phyloP scores from a whole-genome alignment of 2,113 vertebrate species.

The Oplegnathus fasciatus region DNA sequence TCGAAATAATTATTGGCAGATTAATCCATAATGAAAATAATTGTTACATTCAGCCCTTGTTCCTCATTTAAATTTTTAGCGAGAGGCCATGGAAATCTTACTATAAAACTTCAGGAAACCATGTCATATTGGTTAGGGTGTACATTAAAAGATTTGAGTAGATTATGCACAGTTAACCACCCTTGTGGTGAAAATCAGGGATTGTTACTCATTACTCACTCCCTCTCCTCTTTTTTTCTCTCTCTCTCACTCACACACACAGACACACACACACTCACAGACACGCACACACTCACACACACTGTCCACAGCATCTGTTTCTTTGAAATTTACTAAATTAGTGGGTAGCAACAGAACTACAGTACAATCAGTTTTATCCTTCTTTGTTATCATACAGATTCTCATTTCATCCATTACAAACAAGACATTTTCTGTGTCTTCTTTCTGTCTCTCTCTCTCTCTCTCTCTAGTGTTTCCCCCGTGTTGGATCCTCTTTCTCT shows the following conservation, averaged over 20 bases:
- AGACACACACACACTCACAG: background rate
- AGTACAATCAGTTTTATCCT: background rate
- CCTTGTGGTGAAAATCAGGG: slow-evolving; percentile 15
- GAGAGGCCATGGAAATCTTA: background rate
- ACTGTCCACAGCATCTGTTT: background rate
- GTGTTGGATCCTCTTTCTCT: slow-evolving; percentile 35
- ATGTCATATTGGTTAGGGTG: background rate
- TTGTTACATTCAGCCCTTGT: background rate
- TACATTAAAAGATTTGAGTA: background rate
- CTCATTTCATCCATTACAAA: slow-evolving; percentile 22
- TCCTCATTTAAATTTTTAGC: background rate
- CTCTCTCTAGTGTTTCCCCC: background rate
- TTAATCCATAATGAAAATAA: background rate
- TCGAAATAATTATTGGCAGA: background rate
- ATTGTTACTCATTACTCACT: background rate
- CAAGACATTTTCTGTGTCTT: slow-evolving; percentile 20
- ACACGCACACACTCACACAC: too few relatives aligned
- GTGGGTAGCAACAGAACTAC: background rate
- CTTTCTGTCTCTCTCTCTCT: background rate
- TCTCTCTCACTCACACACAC: background rate
- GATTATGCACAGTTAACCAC: background rate
- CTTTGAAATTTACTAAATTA: slow-evolving; percentile 33
- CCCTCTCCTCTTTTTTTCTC: background rate
- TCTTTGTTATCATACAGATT: slow-evolving; percentile 17
- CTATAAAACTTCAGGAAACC: background rate